A percentile compares a stretch with the other conserved stretches of the same genome.
Evolutionary conservation across 2,113 vertebrate species (phyloP).

Genomic region (Odocoileus hemionus): DNA sequence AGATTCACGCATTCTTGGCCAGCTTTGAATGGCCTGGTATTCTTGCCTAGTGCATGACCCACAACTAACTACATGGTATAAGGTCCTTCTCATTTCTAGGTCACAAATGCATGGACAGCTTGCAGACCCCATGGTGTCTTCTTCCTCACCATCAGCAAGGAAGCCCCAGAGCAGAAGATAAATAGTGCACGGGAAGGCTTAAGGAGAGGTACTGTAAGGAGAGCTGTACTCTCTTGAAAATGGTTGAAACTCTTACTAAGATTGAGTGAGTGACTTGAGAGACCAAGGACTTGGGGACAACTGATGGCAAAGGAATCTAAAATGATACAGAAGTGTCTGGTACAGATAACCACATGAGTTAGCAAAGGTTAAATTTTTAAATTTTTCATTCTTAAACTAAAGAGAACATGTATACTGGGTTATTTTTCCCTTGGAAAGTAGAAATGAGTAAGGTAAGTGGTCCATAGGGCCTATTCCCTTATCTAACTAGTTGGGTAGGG

Average conservation of each 20-base stretch:
- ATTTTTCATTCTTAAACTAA: slow-evolving; percentile 13
- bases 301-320: neutral
- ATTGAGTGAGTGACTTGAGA: neutral
- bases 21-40: neutral
- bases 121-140: neutral
- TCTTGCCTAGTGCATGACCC: neutral
- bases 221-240: neutral
- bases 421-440: neutral
- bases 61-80: neutral
- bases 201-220: neutral
- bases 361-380: neutral
- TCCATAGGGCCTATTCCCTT: neutral
- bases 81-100: neutral
- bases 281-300: neutral
- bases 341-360: neutral
- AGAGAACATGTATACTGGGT: neutral
- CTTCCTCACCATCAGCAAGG: neutral
- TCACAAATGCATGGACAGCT: neutral
- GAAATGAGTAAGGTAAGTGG: neutral
- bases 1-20: neutral
- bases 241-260: neutral
- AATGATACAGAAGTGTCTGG: neutral
- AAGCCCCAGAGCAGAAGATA: neutral
- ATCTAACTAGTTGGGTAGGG: neutral
- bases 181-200: neutral